phyloP scores from a whole-genome alignment of 2,888 invertebrate genomes.

The Limnephilus rhombicus region DNA sequence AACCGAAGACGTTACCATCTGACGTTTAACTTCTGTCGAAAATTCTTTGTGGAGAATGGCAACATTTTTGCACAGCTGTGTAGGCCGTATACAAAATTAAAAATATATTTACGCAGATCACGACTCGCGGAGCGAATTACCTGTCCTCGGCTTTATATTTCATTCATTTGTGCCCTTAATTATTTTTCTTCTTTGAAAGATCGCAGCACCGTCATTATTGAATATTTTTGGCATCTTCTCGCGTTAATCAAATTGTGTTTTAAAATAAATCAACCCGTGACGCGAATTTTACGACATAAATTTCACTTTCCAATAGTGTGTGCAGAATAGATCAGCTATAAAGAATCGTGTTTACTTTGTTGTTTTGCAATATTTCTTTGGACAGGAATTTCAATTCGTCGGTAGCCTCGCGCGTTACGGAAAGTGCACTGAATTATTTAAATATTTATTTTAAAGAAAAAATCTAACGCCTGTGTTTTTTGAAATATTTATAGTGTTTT shows the following conservation, averaged over 20 bases:
- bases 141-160: slow-evolving; percentile 44
- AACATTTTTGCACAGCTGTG: slow-evolving; percentile 44
- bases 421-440: slow-evolving; percentile 35
- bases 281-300: slow-evolving; percentile 42
- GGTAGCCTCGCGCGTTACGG: slow-evolving; percentile 24
- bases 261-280: slow-evolving; percentile 40
- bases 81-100: slow-evolving; percentile 46
- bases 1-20: not conserved
- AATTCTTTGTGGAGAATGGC: not conserved
- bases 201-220: slow-evolving; percentile 9
- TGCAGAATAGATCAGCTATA: slow-evolving; percentile 27
- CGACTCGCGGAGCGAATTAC: slow-evolving; percentile 42
- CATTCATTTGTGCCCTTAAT: slow-evolving; percentile 21
- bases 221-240: slow-evolving; percentile 25
- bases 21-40: not conserved
- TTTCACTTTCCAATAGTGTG: slow-evolving; percentile 49
- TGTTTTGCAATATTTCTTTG: slow-evolving; percentile 42
- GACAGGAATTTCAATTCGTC: slow-evolving; percentile 27
- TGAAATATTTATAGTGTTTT: slow-evolving; percentile 35
- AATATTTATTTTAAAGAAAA: not conserved
- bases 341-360: slow-evolving; percentile 27
- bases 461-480: slow-evolving; percentile 36
- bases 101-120: slow-evolving; percentile 39
- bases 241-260: slow-evolving; percentile 7
- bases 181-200: slow-evolving; percentile 3